Evolutionary conservation across 1,140 invertebrate species (phyloP), one percentile per base, ranked within the genome.

Genomic region (Caerostris extrusa): DNA sequence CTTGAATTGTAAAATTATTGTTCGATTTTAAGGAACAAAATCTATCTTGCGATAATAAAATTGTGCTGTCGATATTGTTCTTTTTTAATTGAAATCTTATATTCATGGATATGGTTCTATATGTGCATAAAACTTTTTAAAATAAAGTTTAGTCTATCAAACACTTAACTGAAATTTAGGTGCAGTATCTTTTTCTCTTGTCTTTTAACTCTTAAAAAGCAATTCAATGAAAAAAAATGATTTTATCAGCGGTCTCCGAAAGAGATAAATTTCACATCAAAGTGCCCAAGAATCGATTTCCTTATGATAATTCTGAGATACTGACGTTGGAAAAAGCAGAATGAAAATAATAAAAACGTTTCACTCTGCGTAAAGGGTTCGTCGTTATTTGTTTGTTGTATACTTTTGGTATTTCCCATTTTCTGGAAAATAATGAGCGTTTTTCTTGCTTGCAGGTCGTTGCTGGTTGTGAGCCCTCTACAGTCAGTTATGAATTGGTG

Each of bases 401-500:
- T 85, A 7, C 19, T 58, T 4, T 14, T 19, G 12, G 19, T 12
- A 7, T 85, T 56, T 85, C 64, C 0, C 12, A 8, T 67, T 67
- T 19, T 50, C 3, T 57, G 14, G 57, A 85, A 57, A 58, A 5
- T 85, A 58, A 85, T 85, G 8, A 3, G 7, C 57, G 17, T 19
- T 34, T 56, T 71, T 90, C 67, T 34, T 90, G 17, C 19, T 90
- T 90, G 56, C 14, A 90, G 88, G 88, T 90, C 19, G 67, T 71
- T 56, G 34, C 88, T 57, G 88, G 88, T 77, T 90, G 88, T 77
- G 88, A 90, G 55, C 64, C 64, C 19, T 90, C 88, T 56, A 64
- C 86, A 53, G 67, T 69, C 53, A 90, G 53, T 50, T 90, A 90
- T 90, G 88, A 90, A 58, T 71, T 90, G 88, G 88, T 90, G 34